Base-by-base conservation (phyloP, 2,888 invertebrate species). In the Coecobrya sp. region DNA sequence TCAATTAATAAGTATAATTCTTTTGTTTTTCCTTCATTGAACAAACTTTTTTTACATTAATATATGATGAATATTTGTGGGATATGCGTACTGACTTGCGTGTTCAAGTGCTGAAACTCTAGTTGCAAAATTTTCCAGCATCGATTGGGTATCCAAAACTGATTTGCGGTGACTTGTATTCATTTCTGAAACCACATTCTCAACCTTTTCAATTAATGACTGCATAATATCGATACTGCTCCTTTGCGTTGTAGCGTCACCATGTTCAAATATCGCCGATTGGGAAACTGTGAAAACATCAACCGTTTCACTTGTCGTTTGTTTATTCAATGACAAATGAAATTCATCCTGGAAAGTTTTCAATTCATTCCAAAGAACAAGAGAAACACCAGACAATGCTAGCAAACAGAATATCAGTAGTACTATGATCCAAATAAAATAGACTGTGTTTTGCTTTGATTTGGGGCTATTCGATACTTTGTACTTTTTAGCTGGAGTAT, bases 381-480 rank as follows among this genome's bases (percentile, higher is more conserved):
- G 11, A 16, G 89, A 81, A 82, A 89, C 81, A 2, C 89, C 89
- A 11, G 25, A 2, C 4, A 45, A 16, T n/a, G 55, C 42, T 8
- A 89, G 19, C 19, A 89, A 30, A 19, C 89, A 89, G n/a, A 81
- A 52, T 68, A 89, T 89, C 52, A 89, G 36, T 19, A 89, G 89
- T 0, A 82, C 52, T 36, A 52, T 89, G 10, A 82, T 82, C 89
- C 89, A 89, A 45, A 70, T 30, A 19, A 65, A 70, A 30, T 82
- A 82, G 0, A 65, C 49, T 10, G 81, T 89, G 16, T 30, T 65
- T 22, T 65, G 27, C 19, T 19, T 45, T 2, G 13, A 16, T 36
- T 82, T 65, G 22, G 42, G 89, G 36, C n/a, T 45, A 52, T 7
- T 16, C 13, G 81, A 65, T 2, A 82, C 82, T 76, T 68, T 89